These are phyloP conservation scores for Pachymerium ferrugineum DNA, from an alignment of 2,888 invertebrate genomes.

Conservation along the genomic window DNA sequence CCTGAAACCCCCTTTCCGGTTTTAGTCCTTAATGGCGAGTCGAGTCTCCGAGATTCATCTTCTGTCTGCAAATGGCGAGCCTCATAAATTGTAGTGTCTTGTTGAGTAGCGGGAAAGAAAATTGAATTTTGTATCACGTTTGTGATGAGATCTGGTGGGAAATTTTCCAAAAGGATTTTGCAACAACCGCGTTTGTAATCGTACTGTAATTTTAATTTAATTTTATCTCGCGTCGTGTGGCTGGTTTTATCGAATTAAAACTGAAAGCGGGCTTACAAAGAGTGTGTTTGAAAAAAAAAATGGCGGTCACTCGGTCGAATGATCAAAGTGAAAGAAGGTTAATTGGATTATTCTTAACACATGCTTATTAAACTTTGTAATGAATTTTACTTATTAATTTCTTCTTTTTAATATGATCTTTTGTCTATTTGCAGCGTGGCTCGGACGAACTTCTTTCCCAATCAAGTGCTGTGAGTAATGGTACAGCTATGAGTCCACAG, in stretches of 20 bases:
- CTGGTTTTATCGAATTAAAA: slow-evolving; percentile 12
- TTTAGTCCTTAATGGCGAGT: too few relatives aligned
- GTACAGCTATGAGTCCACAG: slow-evolving; percentile 72
- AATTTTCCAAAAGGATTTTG: neutral
- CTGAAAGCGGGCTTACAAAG: too few relatives aligned
- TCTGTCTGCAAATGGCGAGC: too few relatives aligned
- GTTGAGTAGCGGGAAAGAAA: neutral
- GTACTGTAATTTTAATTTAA: slow-evolving; percentile 17
- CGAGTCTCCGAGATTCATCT: too few relatives aligned
- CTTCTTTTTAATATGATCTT: slow-evolving; percentile 32
- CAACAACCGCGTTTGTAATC: neutral
- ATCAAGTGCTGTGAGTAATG: slow-evolving; percentile 74
- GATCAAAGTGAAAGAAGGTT: neutral
- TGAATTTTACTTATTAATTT: neutral
- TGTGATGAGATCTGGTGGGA: neutral
- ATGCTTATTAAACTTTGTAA: neutral
- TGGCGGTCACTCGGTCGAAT: neutral
- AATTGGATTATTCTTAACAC: slow-evolving; percentile 5
- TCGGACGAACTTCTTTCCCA: slow-evolving; percentile 95
- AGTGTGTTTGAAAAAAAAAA: neutral
- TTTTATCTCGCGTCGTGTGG: neutral
- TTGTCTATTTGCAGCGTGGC: slow-evolving; percentile 80
- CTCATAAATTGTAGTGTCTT: slow-evolving; percentile 5
- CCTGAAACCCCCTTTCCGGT: too few relatives aligned
- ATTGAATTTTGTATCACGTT: slow-evolving; percentile 18